Base-by-base conservation (phyloP, 2,888 invertebrate species). In the Acronicta leporina region DNA sequence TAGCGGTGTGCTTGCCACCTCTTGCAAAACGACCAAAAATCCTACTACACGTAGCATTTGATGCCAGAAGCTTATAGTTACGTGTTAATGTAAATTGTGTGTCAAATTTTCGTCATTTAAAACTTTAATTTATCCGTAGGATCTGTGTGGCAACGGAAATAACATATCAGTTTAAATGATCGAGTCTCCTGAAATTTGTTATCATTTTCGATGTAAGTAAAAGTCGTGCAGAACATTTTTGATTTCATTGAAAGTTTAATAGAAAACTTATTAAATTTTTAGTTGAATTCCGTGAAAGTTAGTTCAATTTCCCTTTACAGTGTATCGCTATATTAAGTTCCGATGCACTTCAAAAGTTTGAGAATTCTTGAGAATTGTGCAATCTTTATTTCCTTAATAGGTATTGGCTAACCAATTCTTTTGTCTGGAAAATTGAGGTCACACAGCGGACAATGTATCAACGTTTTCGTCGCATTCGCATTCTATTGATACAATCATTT, bases 401-500 rank as follows among this genome's bases (percentile, higher is more conserved):
- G 43, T 61, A 54, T 51, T 45, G 45, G 48, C 51, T 57, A 74
- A 63, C 64, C 54, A 43, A 62, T 42, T 44, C 51, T 60, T 60
- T 73, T 65, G 55, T 77, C 59, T 54, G 62, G 51, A 63, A 65
- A 73, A 70, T 60, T 56, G 59, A 66, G 65, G 67, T 68, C 65
- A 66, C 48, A 56, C 47, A 63, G 66, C 70, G 71, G 62, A 67
- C 73, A 76, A 63, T 70, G 75, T 80, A 75, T 79, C 77, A 78
- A 81, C 81, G 76, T 77, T 80, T 77, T 78, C 67, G 71, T 76
- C 71, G 68, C 64, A 63, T 68, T 77, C 74, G 78, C 76, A 85
- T 91, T 87, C 87, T 88, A 86, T 88, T 84, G 87, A 87, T 83
- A 87, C 88, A 89, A 89, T 89, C 86, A 88, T 86, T 84, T 80